Percentiles rank a stretch among this genome's conserved stretches.
Conservation (phyloP, 2,888 invertebrate species). For the Dysmachus trigonus region DNA sequence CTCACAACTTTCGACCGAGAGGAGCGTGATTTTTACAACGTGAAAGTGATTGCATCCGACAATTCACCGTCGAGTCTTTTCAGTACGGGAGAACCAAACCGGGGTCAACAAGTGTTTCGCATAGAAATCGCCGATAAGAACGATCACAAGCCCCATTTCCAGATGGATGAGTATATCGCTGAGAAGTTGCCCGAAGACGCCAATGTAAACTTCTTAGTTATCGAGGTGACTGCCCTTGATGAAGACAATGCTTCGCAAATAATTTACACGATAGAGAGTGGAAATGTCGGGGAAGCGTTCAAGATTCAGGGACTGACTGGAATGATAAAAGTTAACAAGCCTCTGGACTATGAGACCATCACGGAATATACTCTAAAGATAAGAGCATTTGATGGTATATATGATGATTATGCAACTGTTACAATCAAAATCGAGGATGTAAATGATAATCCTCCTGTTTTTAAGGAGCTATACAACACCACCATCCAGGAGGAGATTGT, state of each 20-base stretch:
- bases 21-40: slow-evolving; percentile 81
- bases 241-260: slow-evolving; percentile 89
- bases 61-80: slow-evolving; percentile 84
- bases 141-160: slow-evolving; percentile 92
- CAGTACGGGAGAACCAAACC: slow-evolving; percentile 75
- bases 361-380: slow-evolving; percentile 87
- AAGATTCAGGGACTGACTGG: slow-evolving; percentile 86
- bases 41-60: slow-evolving; percentile 90
- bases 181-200: slow-evolving; percentile 83
- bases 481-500: slow-evolving; percentile 80
- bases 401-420: slow-evolving; percentile 83
- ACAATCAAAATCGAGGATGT: slow-evolving; percentile 87
- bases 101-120: slow-evolving; percentile 81
- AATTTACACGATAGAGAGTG: slow-evolving; percentile 85
- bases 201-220: slow-evolving; percentile 82
- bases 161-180: slow-evolving; percentile 76
- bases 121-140: slow-evolving; percentile 96
- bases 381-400: slow-evolving; percentile 84
- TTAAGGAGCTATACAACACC: slow-evolving; percentile 76
- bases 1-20: slow-evolving; percentile 86
- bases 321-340: slow-evolving; percentile 80
- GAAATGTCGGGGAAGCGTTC: slow-evolving; percentile 88
- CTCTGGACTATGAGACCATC: slow-evolving; percentile 83
- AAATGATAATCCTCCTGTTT: slow-evolving; percentile 92
- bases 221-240: slow-evolving; percentile 88